Evolutionary conservation across 2,888 invertebrate species (phyloP), one percentile per base, ranked within the genome.

Genomic region (Deilephila porcellus): DNA sequence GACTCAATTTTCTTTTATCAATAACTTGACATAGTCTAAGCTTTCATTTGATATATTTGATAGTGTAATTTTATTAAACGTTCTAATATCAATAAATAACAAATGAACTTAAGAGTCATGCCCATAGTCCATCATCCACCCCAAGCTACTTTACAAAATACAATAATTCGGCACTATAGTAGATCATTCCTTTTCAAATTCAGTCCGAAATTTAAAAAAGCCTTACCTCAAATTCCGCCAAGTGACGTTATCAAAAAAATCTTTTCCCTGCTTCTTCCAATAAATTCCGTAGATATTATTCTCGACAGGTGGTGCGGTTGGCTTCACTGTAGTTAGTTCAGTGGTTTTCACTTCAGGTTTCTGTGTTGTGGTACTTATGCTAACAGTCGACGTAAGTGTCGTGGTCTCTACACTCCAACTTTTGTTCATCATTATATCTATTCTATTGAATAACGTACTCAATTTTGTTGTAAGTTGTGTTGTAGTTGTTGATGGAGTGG

Each of bases 401-500:
- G 94, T 93, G 0, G 94, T 94, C 81, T 94, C 93, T 70, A 94
- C 93, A 81, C 94, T 94, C 94, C 94, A 94, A 92, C 94, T 94
- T 82, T 92, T 94, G 80, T 94, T 94, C 87, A 94, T 88, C 90
- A 94, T 91, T 85, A 94, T 85, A 83, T 94, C 93, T 91, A 94
- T 91, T 85, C 90, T 93, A 89, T 93, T 93, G 82, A 93, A 93
- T 79, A 92, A 86, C 81, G 94, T 93, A 80, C 91, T 93, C 87
- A 89, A 85, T 89, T 88, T 92, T 73, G 93, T 93, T 45, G 93
- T 92, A 78, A 88, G 80, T 80, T 92, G 90, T 79, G 93, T 91
- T 32, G 92, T 93, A n/a, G 93, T 92, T 52, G 91, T 90, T 45
- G 85, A 77, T 71, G 89, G 82, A n/a, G 88, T 85, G 20, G 90